phyloP scores from a whole-genome alignment of 2,797 vertebrate genomes.

The Aselliscus stoliczkanus region DNA sequence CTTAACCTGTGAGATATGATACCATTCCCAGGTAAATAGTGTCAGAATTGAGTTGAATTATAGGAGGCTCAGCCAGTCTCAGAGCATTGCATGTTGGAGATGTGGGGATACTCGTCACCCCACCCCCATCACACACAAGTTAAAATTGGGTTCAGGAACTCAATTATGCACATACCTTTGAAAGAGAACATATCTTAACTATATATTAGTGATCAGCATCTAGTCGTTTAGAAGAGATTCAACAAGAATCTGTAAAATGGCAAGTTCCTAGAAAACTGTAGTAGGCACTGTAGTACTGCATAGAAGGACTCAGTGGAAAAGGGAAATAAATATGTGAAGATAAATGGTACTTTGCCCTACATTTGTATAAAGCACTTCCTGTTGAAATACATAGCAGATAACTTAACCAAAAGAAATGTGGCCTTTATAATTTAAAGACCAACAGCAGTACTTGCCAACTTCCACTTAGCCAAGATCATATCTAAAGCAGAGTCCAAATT shows the following conservation, averaged over 20 bases:
- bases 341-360: background rate
- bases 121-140: background rate
- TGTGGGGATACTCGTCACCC: background rate
- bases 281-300: background rate
- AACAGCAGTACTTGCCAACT: background rate
- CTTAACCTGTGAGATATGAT: background rate
- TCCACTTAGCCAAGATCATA: background rate
- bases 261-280: background rate
- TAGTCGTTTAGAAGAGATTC: background rate
- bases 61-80: background rate
- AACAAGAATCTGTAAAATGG: background rate
- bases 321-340: background rate
- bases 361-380: background rate
- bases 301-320: background rate
- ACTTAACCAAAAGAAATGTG: background rate
- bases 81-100: background rate
- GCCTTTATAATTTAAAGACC: background rate
- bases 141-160: background rate
- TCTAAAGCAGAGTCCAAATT: background rate
- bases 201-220: background rate
- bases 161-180: background rate
- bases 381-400: background rate
- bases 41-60: background rate
- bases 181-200: background rate
- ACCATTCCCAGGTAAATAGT: background rate